Evolutionary conservation across 2,113 vertebrate genomes (phyloP).

Genomic region (Steatornis caripensis): DNA sequence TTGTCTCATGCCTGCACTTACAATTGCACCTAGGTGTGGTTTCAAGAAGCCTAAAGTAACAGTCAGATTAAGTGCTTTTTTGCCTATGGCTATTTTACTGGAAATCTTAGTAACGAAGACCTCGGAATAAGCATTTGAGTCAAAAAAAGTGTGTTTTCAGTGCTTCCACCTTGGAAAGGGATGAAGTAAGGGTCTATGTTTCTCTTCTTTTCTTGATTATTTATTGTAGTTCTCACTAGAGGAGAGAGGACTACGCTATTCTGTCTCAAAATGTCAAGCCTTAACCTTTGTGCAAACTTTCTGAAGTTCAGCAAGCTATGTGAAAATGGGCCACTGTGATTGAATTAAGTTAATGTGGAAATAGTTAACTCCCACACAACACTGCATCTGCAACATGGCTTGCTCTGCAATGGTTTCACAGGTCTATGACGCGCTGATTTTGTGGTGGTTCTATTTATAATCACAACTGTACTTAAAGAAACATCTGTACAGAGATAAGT

Average conservation of each 20-base stretch:
- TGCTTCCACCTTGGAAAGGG: conserved; percentile 2
- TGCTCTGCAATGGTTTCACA: conserved; percentile 13
- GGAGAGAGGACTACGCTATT: background rate
- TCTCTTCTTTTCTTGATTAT: conserved; percentile 31
- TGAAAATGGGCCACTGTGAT: conserved; percentile 52
- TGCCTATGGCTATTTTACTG: conserved; percentile 69
- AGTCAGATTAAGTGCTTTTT: conserved; percentile 62
- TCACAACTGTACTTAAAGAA: background rate
- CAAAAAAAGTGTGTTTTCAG: conserved; percentile 45
- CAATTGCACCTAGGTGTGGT: background rate
- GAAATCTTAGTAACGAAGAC: conserved; percentile 59
- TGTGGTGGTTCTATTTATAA: background rate
- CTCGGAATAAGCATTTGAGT: conserved; percentile 56
- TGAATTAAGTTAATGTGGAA: conserved; percentile 29
- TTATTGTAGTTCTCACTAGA: background rate
- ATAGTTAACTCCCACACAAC: conserved; percentile 28
- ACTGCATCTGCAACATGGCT: background rate
- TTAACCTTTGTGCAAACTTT: conserved; percentile 49
- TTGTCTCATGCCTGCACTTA: background rate
- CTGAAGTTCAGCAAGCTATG: conserved; percentile 15
- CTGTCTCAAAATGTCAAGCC: conserved; percentile 46
- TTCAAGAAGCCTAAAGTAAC: conserved; percentile 40
- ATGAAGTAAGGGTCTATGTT: conserved; percentile 14
- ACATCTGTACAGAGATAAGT: background rate
- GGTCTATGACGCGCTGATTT: background rate